Conservation (phyloP, 2,113 vertebrate genomes). For the Paratilapia polleni region DNA sequence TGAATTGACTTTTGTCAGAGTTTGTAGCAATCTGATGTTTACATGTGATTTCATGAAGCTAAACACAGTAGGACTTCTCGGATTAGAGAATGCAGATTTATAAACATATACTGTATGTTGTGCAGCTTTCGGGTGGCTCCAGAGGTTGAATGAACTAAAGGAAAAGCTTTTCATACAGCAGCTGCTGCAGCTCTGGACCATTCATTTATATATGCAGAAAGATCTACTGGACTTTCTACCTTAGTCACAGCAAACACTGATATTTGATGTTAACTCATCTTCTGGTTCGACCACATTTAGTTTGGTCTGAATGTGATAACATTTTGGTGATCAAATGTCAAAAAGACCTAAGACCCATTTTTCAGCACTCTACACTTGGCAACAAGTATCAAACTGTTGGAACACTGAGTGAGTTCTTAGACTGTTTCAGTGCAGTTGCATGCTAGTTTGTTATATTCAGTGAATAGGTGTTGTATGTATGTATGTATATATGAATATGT, state of each 20-base stretch:
- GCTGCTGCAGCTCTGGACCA: background rate
- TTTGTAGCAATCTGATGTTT: no score
- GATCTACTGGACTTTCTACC: background rate
- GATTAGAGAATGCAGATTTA: background rate
- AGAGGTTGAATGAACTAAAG: background rate
- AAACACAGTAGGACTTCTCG: background rate
- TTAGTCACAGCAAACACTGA: background rate
- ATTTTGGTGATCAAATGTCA: no score
- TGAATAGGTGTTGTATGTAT: no score
- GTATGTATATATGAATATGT: no score
- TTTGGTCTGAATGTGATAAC: background rate
- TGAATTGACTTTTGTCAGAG: background rate
- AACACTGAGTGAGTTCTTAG: background rate
- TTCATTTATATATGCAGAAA: background rate
- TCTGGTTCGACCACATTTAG: background rate
- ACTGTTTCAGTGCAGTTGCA: background rate
- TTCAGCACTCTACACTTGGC: background rate
- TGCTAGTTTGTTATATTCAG: no score
- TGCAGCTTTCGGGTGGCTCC: background rate
- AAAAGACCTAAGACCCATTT: background rate
- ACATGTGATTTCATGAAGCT: background rate
- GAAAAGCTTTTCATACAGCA: background rate
- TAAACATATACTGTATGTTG: background rate
- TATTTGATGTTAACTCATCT: background rate
- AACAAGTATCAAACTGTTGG: background rate